phyloP scores from a whole-genome alignment of 2,113 vertebrate species.

The Columba livia region DNA sequence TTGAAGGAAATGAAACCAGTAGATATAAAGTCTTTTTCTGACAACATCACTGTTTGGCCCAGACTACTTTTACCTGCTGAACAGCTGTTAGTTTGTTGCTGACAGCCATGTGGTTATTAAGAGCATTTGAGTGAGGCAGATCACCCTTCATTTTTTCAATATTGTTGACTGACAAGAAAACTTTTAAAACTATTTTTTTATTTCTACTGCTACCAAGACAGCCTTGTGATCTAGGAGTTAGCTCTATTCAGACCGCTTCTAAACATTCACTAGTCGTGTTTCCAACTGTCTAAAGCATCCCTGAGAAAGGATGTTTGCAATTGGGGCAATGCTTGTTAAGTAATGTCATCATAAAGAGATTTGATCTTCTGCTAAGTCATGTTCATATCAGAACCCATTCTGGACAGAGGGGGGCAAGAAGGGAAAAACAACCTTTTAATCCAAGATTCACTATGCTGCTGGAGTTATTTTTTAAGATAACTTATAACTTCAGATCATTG shows the following conservation, averaged over 20 bases:
- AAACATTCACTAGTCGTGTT: not conserved
- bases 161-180: not conserved
- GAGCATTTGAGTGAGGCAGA: not conserved
- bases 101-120: not conserved
- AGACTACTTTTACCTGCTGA: not conserved
- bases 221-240: not conserved
- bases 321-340: not conserved
- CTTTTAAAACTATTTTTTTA: not conserved
- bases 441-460: not conserved
- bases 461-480: not conserved
- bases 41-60: rapidly evolving
- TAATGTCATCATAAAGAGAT: not conserved
- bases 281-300: not conserved
- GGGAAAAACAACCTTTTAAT: not conserved
- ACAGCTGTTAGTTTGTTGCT: not conserved
- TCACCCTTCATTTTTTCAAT: not conserved
- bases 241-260: not conserved
- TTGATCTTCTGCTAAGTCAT: not conserved
- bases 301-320: not conserved
- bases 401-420: not conserved
- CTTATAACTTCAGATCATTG: not conserved
- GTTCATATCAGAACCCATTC: not conserved
- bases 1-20: not conserved
- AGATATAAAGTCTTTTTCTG: not conserved
- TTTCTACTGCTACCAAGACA: not conserved